Conservation (phyloP, 2,797 vertebrate genomes). For the Enteromius trimaculatus region DNA sequence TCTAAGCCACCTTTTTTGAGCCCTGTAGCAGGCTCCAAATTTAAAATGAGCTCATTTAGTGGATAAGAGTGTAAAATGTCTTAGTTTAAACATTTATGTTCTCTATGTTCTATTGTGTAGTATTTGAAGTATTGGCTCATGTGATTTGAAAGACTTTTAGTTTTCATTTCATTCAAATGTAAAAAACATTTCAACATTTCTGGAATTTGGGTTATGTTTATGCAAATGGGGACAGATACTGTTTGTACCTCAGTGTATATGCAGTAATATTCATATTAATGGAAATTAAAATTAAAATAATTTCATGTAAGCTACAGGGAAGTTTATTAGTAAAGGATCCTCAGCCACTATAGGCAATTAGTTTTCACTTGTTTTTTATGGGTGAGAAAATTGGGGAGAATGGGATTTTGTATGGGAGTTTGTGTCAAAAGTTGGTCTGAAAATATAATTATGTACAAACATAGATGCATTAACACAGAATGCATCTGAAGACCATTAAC, state of each 20-base stretch:
- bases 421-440: neutral
- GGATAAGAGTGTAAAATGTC: no score
- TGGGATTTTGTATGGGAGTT: neutral
- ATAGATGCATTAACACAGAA: neutral
- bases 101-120: no score
- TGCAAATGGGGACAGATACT: neutral
- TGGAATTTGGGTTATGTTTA: neutral
- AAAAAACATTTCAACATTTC: no score
- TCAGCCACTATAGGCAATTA: neutral
- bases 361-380: neutral
- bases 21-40: no score
- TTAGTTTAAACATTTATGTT: no score
- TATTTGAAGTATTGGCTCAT: no score
- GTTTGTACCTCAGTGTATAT: neutral
- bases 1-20: no score
- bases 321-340: neutral
- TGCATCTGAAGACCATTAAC: neutral
- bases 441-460: neutral
- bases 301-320: neutral
- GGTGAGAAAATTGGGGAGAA: neutral
- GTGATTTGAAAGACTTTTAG: no score
- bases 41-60: no score
- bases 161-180: no score
- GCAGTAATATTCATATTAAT: neutral
- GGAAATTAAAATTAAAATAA: neutral